Evolutionary conservation across 2,113 vertebrate species (phyloP), one percentile per base, ranked within the genome.

Genomic region (Spea multiplicata): DNA sequence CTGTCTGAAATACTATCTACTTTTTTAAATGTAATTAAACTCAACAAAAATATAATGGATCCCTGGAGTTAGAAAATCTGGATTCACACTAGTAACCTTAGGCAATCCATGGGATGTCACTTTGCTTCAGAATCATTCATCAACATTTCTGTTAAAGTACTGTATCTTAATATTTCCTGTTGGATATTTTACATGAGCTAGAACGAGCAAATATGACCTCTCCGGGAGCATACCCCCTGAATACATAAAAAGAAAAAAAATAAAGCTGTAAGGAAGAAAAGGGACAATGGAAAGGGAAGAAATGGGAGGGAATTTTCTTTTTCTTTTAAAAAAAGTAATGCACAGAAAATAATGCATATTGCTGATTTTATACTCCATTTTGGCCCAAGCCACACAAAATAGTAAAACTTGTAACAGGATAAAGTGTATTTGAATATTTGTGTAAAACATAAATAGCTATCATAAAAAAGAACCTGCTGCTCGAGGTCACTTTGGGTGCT

Each of bases 101-200:
- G 76, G 76, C 68, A 4, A 13, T 71, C 13, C 65, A 5, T 47
- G 16, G n/a, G 47, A 52, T 78, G 76, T 78, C 76, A 53, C 66
- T 64, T 17, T 72, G 13, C 44, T 48, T 78, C 59, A 65, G 12
- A 50, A n/a, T 78, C 76, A 72, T 46, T 64, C 57, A 53, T 53
- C 8, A 10, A 53, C 47, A 64, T 44, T 55, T n/a, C 13, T 30
- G 45, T 77, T 16, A 49, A 30, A 44, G 59, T 50, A 62, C 6
- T 49, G 8, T n/a, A 77, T 1, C 7, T 16, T 46, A 62, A 62
- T 62, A 50, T 70, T 62, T 8, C n/a, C 13, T n/a, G 13, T 64
- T 65, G 61, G 3, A 49, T 71, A 17, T 12, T 44, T 64, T 71
- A 50, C n/a, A 71, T 53, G 46, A 48, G 12, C 44, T 17, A 45